A percentile compares a stretch with the other conserved stretches of the same genome.
Conservation (phyloP, 2,797 vertebrate species). For the Acrocephalus scirpaceus region DNA sequence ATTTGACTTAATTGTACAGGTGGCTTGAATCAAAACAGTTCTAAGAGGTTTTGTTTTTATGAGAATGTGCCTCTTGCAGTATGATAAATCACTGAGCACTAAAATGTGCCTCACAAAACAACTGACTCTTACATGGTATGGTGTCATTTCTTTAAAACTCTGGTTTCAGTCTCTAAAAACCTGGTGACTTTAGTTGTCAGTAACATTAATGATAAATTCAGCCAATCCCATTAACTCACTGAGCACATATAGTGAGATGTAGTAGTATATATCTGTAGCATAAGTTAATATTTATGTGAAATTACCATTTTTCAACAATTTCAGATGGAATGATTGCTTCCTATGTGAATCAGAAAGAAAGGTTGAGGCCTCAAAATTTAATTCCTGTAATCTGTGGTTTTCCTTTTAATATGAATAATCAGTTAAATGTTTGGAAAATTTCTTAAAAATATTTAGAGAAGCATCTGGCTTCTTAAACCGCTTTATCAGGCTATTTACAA, state of each 20-base stretch:
- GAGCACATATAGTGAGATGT: not conserved
- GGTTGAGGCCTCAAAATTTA: not conserved
- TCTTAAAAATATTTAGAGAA: not conserved
- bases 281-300: not conserved
- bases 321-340: not conserved
- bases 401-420: not conserved
- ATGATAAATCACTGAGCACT: not conserved
- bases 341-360: not conserved
- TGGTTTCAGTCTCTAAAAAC: not conserved
- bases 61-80: not conserved
- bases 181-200: not conserved
- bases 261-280: not conserved
- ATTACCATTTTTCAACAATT: not conserved
- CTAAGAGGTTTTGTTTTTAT: not conserved
- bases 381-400: not conserved
- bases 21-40: not conserved
- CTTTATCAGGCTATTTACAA: not conserved
- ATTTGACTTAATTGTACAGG: not conserved
- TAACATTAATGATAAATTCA: not conserved
- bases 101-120: not conserved
- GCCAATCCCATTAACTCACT: not conserved
- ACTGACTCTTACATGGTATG: not conserved
- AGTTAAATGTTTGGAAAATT: not conserved
- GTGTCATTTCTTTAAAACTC: not conserved
- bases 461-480: not conserved